phyloP scores from a whole-genome alignment of 2,113 vertebrate species.

The Clupea harengus region DNA sequence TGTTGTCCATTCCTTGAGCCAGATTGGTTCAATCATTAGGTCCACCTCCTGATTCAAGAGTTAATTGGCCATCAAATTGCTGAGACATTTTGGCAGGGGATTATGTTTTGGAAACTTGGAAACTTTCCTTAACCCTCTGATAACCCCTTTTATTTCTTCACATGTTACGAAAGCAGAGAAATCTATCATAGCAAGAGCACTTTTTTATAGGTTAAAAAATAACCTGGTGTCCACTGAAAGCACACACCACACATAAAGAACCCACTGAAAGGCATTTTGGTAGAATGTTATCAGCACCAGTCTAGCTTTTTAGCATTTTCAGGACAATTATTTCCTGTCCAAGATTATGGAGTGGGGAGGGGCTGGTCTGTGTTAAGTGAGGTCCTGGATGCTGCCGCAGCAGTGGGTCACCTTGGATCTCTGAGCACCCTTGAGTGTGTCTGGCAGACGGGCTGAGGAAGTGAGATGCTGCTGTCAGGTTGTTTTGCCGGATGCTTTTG shows the following conservation, averaged over 20 bases:
- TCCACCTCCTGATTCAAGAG: neutral
- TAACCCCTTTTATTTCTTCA: neutral
- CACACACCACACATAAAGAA: slow-evolving; percentile 2
- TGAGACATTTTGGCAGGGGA: neutral
- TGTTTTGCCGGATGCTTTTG: slow-evolving; percentile 4
- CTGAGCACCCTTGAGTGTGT: neutral
- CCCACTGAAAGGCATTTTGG: no score
- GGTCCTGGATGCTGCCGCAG: neutral
- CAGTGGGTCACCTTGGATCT: neutral
- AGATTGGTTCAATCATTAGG: neutral
- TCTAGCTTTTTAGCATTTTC: neutral
- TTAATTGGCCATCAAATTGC: neutral
- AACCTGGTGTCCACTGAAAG: neutral
- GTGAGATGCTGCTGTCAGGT: neutral
- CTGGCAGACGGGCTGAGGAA: neutral
- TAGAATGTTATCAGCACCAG: no score
- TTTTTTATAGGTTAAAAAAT: neutral
- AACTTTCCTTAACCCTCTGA: neutral
- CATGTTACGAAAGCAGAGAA: neutral
- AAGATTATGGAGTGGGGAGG: neutral
- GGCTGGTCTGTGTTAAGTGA: neutral
- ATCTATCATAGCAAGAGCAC: neutral
- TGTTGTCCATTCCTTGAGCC: neutral
- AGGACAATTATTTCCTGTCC: neutral
- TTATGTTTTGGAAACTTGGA: neutral